These are phyloP conservation scores for Stictocephala bisonia DNA, from an alignment of 2,888 invertebrate species.

Conservation along the genomic window DNA sequence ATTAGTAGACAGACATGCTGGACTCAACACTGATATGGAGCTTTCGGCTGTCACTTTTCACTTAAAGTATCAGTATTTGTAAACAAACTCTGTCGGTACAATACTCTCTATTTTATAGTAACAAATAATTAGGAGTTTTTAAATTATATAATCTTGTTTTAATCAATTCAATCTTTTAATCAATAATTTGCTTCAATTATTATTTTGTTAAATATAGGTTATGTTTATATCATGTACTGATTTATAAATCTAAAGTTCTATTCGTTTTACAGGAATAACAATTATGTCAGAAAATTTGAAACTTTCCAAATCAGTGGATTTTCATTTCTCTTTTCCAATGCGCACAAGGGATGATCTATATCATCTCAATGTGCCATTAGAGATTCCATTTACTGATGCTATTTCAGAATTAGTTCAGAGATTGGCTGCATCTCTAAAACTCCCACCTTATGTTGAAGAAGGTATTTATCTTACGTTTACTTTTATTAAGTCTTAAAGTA, in stretches of 20 bases:
- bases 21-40: too few species aligned
- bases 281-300: background rate
- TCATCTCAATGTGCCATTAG: conserved; percentile 72
- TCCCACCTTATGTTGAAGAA: conserved; percentile 76
- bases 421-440: conserved; percentile 74
- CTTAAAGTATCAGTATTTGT: too few species aligned
- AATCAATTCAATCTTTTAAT: too few species aligned
- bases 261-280: background rate
- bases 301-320: background rate
- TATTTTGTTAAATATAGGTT: too few species aligned
- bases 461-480: conserved; percentile 64
- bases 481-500: background rate
- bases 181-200: too few species aligned
- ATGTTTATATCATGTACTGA: too few species aligned
- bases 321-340: conserved; percentile 69
- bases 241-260: background rate
- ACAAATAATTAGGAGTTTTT: too few species aligned
- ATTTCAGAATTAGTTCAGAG: conserved; percentile 74
- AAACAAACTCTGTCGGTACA: too few species aligned
- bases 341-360: conserved; percentile 70
- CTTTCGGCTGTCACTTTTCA: too few species aligned
- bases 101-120: too few species aligned
- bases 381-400: conserved; percentile 71
- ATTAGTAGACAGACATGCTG: too few species aligned
- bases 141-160: too few species aligned